phyloP scores from a whole-genome alignment of 1,140 invertebrate genomes.

The Brachionus sp. region DNA sequence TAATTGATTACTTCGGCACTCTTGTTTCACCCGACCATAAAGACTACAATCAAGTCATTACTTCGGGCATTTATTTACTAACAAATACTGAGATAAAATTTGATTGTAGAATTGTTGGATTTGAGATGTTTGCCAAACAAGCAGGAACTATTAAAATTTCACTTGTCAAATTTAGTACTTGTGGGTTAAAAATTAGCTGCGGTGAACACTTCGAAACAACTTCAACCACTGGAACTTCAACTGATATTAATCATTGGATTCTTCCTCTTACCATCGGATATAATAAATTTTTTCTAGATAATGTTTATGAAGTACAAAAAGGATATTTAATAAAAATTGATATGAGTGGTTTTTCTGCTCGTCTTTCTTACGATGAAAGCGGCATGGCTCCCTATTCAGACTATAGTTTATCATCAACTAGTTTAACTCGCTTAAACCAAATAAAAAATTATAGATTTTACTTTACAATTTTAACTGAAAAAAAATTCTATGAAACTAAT shows the following conservation, averaged over 20 bases:
- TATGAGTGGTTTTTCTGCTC: too few relatives aligned
- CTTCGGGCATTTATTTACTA: neutral
- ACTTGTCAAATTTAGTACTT: neutral
- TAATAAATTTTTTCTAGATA: neutral
- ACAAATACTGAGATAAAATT: neutral
- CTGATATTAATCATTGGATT: neutral
- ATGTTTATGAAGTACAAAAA: neutral
- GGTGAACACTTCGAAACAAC: neutral
- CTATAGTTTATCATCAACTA: neutral
- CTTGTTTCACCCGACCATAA: neutral
- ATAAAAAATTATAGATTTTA: constrained; percentile 35
- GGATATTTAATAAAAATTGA: neutral
- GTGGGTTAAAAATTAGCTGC: neutral
- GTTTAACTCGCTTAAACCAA: neutral
- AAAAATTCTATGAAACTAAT: neutral
- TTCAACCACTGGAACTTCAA: too few relatives aligned
- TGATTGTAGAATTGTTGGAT: neutral
- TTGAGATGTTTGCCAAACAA: neutral
- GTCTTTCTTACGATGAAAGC: neutral
- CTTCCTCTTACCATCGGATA: neutral
- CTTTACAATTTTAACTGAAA: neutral
- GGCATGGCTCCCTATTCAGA: neutral
- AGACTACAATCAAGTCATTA: neutral
- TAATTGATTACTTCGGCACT: neutral
- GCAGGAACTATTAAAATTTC: neutral